These are phyloP conservation scores for Wasmannia auropunctata DNA, from an alignment of 1,140 invertebrate genomes.

Conservation along the genomic window DNA sequence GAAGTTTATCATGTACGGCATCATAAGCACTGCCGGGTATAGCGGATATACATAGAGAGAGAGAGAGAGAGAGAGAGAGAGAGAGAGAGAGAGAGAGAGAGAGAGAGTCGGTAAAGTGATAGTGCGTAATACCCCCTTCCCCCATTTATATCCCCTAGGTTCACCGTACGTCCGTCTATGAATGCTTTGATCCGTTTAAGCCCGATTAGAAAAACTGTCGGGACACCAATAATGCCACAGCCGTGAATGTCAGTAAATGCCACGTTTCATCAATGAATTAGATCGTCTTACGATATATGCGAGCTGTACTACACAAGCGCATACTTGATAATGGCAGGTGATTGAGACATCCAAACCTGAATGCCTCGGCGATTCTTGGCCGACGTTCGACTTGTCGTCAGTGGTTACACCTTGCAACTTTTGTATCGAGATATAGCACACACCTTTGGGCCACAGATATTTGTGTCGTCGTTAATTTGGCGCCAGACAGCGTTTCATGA, in stretches of 20 bases:
- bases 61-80: not conserved
- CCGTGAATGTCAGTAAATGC: constrained; percentile 5
- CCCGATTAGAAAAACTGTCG: constrained; percentile 16
- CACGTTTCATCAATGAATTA: constrained; percentile 14
- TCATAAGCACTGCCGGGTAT: constrained; percentile 12
- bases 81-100: not conserved
- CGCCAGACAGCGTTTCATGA: constrained; percentile 12
- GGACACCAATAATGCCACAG: not conserved
- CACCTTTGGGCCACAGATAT: constrained; percentile 1
- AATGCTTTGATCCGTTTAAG: not conserved
- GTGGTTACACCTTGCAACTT: not conserved
- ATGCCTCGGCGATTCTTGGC: constrained; percentile 9
- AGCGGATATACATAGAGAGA: constrained; percentile 19
- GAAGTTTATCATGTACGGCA: constrained; percentile 13
- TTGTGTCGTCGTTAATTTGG: constrained; percentile 45
- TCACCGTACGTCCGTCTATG: constrained; percentile 22
- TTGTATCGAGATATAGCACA: not conserved
- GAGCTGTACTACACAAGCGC: not conserved
- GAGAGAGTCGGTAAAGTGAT: not conserved
- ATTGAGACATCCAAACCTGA: constrained; percentile 1
- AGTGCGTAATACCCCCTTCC: not conserved
- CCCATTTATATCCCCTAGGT: not conserved
- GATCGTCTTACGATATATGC: not conserved
- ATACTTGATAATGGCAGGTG: not conserved
- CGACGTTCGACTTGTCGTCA: constrained; percentile 26